A percentile compares a stretch with the other conserved stretches of the same genome.
phyloP scores from a whole-genome alignment of 2,888 invertebrate species.

The Thysanoteuthis rhombus region DNA sequence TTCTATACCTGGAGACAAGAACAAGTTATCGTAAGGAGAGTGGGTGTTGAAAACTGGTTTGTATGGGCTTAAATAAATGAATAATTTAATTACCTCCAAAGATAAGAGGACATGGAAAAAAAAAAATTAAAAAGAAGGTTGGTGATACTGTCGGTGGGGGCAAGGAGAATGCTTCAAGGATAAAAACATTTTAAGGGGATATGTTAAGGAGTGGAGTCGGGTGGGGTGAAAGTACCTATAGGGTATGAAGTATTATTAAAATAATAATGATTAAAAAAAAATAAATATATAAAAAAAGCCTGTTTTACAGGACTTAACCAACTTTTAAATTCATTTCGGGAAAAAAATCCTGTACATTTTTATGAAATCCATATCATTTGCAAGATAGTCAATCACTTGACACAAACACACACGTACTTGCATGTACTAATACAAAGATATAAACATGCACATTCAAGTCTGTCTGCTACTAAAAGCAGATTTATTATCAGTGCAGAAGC shows the following conservation, averaged over 20 bases:
- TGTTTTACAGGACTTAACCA: background rate
- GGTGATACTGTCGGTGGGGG: background rate
- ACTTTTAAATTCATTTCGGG: background rate
- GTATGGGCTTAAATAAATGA: background rate
- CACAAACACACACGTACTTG: background rate
- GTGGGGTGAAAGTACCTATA: too few relatives aligned
- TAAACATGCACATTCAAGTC: background rate
- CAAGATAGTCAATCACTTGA: background rate
- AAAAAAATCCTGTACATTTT: background rate
- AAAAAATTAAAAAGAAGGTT: background rate
- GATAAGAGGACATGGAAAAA: background rate
- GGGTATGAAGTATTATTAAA: too few relatives aligned
- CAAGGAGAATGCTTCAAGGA: background rate
- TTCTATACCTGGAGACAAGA: background rate
- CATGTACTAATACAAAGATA: background rate
- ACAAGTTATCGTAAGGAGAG: background rate
- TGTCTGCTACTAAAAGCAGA: background rate
- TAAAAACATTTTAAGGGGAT: too few relatives aligned
- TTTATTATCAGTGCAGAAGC: background rate
- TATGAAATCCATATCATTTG: background rate
- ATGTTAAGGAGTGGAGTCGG: too few relatives aligned
- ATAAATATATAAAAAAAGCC: background rate
- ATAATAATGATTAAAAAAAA: background rate
- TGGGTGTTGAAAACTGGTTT: background rate
- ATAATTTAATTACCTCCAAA: conserved; percentile 12